phyloP scores from a whole-genome alignment of 2,113 vertebrate species.

The Solea senegalensis region DNA sequence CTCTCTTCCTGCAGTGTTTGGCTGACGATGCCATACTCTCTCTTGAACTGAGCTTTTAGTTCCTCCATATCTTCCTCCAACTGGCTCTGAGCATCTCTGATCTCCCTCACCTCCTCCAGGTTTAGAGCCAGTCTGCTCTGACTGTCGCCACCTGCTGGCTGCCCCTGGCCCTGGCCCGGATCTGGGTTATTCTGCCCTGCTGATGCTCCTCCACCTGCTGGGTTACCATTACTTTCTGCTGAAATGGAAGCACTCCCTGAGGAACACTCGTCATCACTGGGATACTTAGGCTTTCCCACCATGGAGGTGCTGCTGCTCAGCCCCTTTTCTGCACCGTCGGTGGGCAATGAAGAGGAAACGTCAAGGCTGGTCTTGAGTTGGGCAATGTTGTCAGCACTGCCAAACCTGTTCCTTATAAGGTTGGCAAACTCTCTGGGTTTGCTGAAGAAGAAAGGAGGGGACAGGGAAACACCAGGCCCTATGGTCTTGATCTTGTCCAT shows the following conservation, averaged over 20 bases:
- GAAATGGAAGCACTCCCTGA: constrained; percentile 90
- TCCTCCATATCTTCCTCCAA: constrained; percentile 92
- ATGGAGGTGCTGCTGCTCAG: constrained; percentile 91
- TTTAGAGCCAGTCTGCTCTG: constrained; percentile 67
- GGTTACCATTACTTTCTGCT: constrained; percentile 86
- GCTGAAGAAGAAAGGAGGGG: constrained; percentile 90
- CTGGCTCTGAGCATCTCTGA: constrained; percentile 89
- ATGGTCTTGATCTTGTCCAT: constrained; percentile 95
- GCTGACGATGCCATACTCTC: constrained; percentile 88
- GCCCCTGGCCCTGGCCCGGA: constrained; percentile 69
- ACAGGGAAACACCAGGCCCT: constrained; percentile 91
- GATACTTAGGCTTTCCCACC: constrained; percentile 92
- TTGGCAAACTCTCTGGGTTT: constrained; percentile 95
- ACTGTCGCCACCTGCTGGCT: constrained; percentile 73
- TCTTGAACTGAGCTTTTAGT: constrained; percentile 88
- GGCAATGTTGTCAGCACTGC: constrained; percentile 94
- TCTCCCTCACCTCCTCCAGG: constrained; percentile 90
- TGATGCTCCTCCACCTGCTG: constrained; percentile 16
- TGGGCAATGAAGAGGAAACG: constrained; percentile 74
- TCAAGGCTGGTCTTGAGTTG: constrained; percentile 92
- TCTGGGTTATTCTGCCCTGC: constrained; percentile 15
- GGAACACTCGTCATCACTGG: constrained; percentile 94
- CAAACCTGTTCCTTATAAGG: constrained; percentile 96
- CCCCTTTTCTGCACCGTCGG: constrained; percentile 81
- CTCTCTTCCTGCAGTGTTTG: constrained; percentile 93